Conservation (phyloP, 2,888 invertebrate genomes). For the Achlya flavicornis region DNA sequence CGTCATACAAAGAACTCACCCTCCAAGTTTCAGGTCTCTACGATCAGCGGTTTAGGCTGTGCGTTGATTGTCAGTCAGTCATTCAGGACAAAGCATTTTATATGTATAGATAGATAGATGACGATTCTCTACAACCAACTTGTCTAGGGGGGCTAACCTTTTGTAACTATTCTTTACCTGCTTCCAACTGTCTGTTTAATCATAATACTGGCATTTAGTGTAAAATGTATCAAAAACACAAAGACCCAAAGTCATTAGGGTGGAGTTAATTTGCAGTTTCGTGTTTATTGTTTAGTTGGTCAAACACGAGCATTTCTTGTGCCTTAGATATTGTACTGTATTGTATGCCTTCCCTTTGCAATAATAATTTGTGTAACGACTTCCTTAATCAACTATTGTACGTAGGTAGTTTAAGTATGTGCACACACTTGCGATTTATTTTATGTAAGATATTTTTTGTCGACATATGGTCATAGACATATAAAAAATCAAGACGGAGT, state of each 20-base stretch:
- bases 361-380: constrained; percentile 51
- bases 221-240: not conserved
- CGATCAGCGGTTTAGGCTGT: no score
- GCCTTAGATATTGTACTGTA: constrained; percentile 27
- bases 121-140: no score
- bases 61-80: no score
- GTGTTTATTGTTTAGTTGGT: constrained; percentile 5
- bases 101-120: no score
- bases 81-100: no score
- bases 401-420: constrained; percentile 21
- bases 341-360: constrained; percentile 32
- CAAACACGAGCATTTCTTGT: constrained; percentile 7
- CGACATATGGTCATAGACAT: no score
- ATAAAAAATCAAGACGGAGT: no score
- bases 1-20: no score
- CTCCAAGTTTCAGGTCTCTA: no score
- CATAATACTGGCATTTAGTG: not conserved
- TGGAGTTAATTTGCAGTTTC: constrained; percentile 9
- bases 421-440: constrained; percentile 34
- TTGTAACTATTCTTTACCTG: not conserved
- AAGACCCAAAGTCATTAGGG: constrained; percentile 7
- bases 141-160: no score
- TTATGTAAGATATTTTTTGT: not conserved
- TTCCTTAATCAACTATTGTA: constrained; percentile 57
- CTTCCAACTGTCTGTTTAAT: not conserved